A percentile compares a stretch with the other conserved stretches of the same genome.
Conservation (phyloP, 2,113 vertebrate species). For the Panurus biarmicus region DNA sequence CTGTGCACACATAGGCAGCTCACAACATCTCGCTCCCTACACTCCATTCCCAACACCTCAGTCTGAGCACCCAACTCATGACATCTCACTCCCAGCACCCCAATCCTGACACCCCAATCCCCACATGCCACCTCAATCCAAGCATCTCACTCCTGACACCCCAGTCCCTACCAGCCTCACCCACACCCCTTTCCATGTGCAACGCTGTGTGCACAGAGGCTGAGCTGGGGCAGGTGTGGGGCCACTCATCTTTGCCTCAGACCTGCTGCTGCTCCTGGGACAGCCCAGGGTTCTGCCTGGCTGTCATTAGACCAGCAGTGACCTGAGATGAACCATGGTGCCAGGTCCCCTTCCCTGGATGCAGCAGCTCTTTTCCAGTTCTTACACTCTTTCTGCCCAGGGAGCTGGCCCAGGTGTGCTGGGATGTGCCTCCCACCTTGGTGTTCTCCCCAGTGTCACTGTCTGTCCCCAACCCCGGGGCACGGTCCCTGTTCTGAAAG, state of each 20-base stretch:
- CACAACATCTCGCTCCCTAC: accelerated
- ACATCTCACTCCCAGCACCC: too few relatives aligned
- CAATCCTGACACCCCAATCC: accelerated
- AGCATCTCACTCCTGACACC: neutral
- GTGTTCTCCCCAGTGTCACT: neutral
- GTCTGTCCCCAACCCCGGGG: accelerated
- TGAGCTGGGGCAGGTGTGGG: accelerated
- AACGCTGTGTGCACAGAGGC: accelerated
- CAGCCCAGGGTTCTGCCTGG: neutral
- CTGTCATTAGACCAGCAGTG: accelerated
- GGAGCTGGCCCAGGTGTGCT: neutral
- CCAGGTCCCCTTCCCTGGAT: neutral
- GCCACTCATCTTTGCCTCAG: neutral
- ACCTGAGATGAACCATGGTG: neutral
- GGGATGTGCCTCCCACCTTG: neutral
- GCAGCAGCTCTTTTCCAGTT: neutral
- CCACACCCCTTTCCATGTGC: accelerated
- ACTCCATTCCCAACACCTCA: neutral
- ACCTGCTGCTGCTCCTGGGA: neutral
- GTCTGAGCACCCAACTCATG: neutral
- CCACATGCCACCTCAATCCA: accelerated
- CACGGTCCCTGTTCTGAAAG: neutral
- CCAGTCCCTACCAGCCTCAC: accelerated
- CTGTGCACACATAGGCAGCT: accelerated
- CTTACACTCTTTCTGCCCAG: neutral